phyloP scores from a whole-genome alignment of 2,888 invertebrate genomes.

The Hoplodrina ambigua region DNA sequence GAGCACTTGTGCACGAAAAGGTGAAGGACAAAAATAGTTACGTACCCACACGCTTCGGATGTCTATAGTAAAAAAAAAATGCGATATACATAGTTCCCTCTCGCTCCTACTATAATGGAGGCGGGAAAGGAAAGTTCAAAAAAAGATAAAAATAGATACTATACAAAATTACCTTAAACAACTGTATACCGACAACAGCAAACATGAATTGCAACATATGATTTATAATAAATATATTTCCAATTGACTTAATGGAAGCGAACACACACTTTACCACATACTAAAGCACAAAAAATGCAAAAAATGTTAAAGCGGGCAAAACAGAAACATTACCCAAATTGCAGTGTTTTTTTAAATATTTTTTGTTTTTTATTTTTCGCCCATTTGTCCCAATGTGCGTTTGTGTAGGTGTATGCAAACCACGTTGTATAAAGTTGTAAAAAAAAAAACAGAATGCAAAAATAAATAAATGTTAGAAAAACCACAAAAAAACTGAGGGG shows the following conservation, averaged over 20 bases:
- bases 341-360: constrained; percentile 61
- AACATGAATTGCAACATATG: constrained; percentile 99
- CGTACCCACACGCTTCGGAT: constrained; percentile 28
- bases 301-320: constrained; percentile 66
- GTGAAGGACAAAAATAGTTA: background rate
- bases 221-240: constrained; percentile 99
- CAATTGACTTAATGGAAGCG: constrained; percentile 99
- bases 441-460: constrained; percentile 66
- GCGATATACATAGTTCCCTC: background rate
- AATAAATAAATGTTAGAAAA: constrained; percentile 68
- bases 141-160: background rate
- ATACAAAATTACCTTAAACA: constrained; percentile 97
- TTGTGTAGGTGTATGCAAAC: constrained; percentile 72
- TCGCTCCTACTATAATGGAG: constrained; percentile 11
- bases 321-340: constrained; percentile 79
- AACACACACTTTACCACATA: constrained; percentile 99
- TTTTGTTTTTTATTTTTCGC: constrained; percentile 63
- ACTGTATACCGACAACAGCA: constrained; percentile 99
- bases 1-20: background rate
- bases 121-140: background rate
- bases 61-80: constrained; percentile 1
- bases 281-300: constrained; percentile 86
- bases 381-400: constrained; percentile 79
- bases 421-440: constrained; percentile 76
- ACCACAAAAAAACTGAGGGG: constrained; percentile 55